These are phyloP conservation scores for Epinephelus cyanopodus DNA, from an alignment of 2,113 vertebrate genomes.

Conservation along the genomic window DNA sequence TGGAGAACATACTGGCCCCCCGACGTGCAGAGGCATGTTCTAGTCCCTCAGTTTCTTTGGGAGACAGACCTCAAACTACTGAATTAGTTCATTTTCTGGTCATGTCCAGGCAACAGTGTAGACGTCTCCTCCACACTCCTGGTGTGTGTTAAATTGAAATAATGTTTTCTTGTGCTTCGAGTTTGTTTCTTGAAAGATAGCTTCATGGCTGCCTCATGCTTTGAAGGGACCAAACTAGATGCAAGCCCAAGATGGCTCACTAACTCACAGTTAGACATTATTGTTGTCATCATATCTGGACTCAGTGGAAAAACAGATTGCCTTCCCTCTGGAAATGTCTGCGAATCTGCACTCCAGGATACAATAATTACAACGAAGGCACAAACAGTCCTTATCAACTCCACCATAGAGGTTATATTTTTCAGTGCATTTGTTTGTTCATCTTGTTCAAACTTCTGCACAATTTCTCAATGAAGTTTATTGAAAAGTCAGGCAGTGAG, in stretches of 20 bases:
- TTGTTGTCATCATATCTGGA: neutral
- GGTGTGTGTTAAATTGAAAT: constrained; percentile 37
- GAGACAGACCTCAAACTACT: constrained; percentile 8
- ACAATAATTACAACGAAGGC: neutral
- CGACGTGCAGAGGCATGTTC: neutral
- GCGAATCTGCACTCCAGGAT: neutral
- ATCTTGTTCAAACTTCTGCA: neutral
- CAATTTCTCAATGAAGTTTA: neutral
- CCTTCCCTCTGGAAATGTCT: neutral
- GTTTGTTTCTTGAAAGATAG: neutral
- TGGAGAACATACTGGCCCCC: neutral
- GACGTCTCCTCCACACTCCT: neutral
- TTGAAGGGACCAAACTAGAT: neutral
- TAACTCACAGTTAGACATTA: neutral
- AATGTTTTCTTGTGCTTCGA: constrained; percentile 5
- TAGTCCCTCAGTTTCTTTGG: neutral
- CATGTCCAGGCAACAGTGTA: constrained; percentile 20
- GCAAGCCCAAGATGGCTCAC: neutral
- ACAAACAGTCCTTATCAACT: neutral
- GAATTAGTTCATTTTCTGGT: constrained; percentile 29
- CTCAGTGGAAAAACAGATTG: neutral
- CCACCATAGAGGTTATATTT: neutral
- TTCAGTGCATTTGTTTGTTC: neutral
- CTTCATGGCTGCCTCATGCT: neutral
- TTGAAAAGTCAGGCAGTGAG: constrained; percentile 1